These are phyloP conservation scores for Porites cylindrica DNA, from an alignment of 92 coral and sea anemone species.

Conservation along the genomic window DNA sequence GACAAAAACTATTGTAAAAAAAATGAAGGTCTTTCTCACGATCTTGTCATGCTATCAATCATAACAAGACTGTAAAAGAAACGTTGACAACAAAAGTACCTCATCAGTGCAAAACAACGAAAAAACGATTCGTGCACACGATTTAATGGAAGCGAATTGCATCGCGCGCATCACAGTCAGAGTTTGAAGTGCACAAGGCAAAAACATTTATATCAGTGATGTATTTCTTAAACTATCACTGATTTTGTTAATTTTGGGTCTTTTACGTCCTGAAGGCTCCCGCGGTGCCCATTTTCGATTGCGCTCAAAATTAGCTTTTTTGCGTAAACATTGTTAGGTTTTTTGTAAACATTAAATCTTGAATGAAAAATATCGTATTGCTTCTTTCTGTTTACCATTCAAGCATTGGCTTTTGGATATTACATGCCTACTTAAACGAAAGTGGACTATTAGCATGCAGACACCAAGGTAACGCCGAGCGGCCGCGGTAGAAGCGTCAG, in stretches of 20 bases:
- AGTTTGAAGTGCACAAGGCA: not conserved
- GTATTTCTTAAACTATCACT: conserved; percentile 7
- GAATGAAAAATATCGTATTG: not conserved
- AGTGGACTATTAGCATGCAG: not conserved
- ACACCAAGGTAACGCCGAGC: conserved; percentile 30
- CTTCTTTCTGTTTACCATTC: conserved; percentile 8
- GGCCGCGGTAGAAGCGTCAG: conserved; percentile 7
- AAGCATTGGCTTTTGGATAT: not conserved
- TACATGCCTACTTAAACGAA: not conserved
- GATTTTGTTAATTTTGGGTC: conserved; percentile 7
- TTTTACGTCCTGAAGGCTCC: not conserved
- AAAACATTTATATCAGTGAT: conserved; percentile 19
- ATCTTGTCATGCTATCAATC: not conserved
- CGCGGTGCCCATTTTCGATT: conserved; percentile 6
- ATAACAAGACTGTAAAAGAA: not conserved
- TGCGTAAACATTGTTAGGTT: conserved; percentile 1
- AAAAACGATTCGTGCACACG: not conserved
- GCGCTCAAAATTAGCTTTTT: conserved; percentile 24
- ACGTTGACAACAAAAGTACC: not conserved
- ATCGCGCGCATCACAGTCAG: not conserved
- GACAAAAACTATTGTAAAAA: not conserved
- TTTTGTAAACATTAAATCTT: not conserved
- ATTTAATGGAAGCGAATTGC: not conserved
- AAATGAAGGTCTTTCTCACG: not conserved
- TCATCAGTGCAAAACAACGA: not conserved